Conservation (phyloP, 1,140 invertebrate species). For the Armadillidium nasatum region DNA sequence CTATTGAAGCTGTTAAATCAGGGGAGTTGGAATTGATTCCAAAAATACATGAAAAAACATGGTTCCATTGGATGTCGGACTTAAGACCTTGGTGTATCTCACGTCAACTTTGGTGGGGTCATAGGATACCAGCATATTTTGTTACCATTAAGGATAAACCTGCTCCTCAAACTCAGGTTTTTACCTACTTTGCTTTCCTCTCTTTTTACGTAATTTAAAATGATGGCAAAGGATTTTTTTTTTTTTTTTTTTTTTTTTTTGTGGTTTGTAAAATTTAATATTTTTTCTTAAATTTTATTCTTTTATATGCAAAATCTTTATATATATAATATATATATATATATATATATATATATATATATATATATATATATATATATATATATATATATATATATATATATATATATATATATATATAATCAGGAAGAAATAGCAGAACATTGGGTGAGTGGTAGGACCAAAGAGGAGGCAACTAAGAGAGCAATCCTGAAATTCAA, state of each 20-base stretch:
- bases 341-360: neutral
- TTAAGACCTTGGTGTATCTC: conserved; percentile 57
- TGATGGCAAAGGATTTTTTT: no score
- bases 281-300: no score
- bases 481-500: conserved; percentile 80
- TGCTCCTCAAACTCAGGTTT: conserved; percentile 48
- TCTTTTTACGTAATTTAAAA: no score
- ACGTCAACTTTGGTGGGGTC: conserved; percentile 99
- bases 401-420: conserved; percentile 4
- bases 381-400: neutral
- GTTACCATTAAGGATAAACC: conserved; percentile 60
- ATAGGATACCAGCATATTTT: conserved; percentile 93
- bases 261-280: no score
- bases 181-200: no score
- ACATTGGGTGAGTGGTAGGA: conserved; percentile 84
- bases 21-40: conserved; percentile 89
- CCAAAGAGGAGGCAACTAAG: conserved; percentile 71
- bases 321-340: no score
- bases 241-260: no score
- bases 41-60: conserved; percentile 84
- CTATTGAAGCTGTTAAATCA: conserved; percentile 69
- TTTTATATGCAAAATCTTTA: no score
- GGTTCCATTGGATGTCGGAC: conserved; percentile 93
- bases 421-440: conserved; percentile 57
- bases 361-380: no score